Percentiles rank a stretch among this genome's conserved stretches.
phyloP scores from a whole-genome alignment of 2,113 vertebrate species.

The Parus major region DNA sequence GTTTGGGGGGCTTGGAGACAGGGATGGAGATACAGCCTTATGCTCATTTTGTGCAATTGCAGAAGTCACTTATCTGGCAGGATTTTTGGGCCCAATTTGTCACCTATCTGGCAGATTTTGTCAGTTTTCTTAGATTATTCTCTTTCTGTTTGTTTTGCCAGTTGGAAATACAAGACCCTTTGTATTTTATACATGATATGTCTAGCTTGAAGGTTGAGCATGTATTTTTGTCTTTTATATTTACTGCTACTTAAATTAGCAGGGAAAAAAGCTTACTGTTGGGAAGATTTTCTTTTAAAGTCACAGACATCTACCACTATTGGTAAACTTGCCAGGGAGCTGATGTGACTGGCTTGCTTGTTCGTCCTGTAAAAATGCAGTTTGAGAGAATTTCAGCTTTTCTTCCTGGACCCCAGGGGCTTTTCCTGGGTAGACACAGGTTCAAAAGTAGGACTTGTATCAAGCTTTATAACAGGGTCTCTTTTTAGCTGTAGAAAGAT shows the following conservation, averaged over 20 bases:
- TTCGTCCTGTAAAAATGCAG: neutral
- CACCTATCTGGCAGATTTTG: neutral
- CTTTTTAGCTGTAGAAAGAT: neutral
- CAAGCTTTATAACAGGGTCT: neutral
- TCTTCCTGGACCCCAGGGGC: neutral
- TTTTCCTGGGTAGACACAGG: neutral
- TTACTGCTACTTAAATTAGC: neutral
- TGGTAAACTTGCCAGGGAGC: neutral
- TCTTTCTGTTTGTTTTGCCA: neutral
- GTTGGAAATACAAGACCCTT: neutral
- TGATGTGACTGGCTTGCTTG: neutral
- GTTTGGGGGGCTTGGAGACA: neutral
- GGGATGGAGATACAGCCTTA: neutral
- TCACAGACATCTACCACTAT: neutral
- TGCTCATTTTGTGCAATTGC: neutral
- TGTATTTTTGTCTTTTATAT: neutral
- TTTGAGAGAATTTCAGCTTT: neutral
- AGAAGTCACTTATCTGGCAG: neutral
- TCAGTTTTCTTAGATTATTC: neutral
- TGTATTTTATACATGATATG: neutral
- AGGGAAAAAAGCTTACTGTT: neutral
- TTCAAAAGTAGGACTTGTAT: neutral
- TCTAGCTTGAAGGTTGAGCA: neutral
- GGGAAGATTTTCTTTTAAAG: neutral
- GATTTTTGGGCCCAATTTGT: neutral